phyloP scores from a whole-genome alignment of 2,888 invertebrate species.

The Plusia festucae region DNA sequence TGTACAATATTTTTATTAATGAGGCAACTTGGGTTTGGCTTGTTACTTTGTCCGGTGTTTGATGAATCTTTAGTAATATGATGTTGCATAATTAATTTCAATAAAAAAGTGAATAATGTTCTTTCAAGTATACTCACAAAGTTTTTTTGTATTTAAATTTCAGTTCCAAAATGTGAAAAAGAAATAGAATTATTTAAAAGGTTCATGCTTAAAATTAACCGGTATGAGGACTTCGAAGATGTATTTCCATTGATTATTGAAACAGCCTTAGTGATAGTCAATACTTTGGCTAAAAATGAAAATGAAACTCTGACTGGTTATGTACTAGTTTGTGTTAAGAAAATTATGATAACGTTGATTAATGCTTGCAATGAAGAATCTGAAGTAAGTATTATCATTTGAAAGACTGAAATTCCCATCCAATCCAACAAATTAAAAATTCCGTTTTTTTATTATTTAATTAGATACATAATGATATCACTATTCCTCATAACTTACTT shows the following conservation, averaged over 20 bases:
- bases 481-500: no score
- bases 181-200: constrained; percentile 59
- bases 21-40: constrained; percentile 78
- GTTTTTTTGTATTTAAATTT: constrained; percentile 18
- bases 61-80: constrained; percentile 85
- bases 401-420: no score
- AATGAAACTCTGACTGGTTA: constrained; percentile 55
- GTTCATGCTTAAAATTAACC: constrained; percentile 54
- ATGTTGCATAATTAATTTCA: constrained; percentile 66
- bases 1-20: constrained; percentile 61
- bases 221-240: constrained; percentile 57
- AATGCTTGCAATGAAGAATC: constrained; percentile 43
- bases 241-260: constrained; percentile 64
- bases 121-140: neutral
- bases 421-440: no score
- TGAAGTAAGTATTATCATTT: constrained; percentile 54
- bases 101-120: neutral
- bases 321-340: constrained; percentile 62
- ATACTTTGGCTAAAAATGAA: constrained; percentile 43
- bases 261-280: constrained; percentile 59
- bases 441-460: no score
- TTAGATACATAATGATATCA: no score
- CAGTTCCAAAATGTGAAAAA: constrained; percentile 55
- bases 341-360: constrained; percentile 61
- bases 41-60: constrained; percentile 70